phyloP scores from a whole-genome alignment of 2,888 invertebrate genomes.

The Beris chalybata region DNA sequence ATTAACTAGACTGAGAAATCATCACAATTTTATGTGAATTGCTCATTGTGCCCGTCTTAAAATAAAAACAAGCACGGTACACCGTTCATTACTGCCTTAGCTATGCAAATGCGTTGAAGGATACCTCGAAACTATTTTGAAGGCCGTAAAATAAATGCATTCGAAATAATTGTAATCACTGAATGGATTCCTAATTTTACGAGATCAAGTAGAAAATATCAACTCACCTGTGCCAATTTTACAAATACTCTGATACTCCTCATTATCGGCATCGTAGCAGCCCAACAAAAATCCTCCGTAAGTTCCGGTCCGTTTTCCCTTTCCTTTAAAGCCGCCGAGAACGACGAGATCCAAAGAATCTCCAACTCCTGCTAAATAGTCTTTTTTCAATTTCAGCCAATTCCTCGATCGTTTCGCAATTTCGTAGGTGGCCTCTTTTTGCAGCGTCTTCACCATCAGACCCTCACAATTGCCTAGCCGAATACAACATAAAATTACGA shows the following conservation, averaged over 20 bases:
- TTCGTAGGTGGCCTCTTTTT: constrained; percentile 87
- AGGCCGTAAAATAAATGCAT: too few relatives aligned
- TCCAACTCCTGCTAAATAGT: constrained; percentile 94
- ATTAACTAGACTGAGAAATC: too few relatives aligned
- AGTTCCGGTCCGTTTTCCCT: constrained; percentile 88
- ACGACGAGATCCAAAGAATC: constrained; percentile 96
- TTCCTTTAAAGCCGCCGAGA: constrained; percentile 90
- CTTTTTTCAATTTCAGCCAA: constrained; percentile 97
- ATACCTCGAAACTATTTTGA: too few relatives aligned
- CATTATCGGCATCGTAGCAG: constrained; percentile 85
- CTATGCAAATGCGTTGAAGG: too few relatives aligned
- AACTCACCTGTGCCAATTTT: constrained; percentile 65
- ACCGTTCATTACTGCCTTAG: too few relatives aligned
- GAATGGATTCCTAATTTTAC: too few relatives aligned
- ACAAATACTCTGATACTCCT: constrained; percentile 91
- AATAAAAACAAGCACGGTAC: too few relatives aligned
- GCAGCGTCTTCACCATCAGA: constrained; percentile 95
- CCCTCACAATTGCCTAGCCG: constrained; percentile 89
- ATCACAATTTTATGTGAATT: too few relatives aligned
- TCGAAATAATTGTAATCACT: too few relatives aligned
- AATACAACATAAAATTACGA: not conserved
- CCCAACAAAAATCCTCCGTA: constrained; percentile 96
- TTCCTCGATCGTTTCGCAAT: constrained; percentile 93
- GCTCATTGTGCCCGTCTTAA: too few relatives aligned
- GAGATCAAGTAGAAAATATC: too few relatives aligned